phyloP scores from a whole-genome alignment of 2,888 invertebrate species.

The Zhuqinia jingwanae region DNA sequence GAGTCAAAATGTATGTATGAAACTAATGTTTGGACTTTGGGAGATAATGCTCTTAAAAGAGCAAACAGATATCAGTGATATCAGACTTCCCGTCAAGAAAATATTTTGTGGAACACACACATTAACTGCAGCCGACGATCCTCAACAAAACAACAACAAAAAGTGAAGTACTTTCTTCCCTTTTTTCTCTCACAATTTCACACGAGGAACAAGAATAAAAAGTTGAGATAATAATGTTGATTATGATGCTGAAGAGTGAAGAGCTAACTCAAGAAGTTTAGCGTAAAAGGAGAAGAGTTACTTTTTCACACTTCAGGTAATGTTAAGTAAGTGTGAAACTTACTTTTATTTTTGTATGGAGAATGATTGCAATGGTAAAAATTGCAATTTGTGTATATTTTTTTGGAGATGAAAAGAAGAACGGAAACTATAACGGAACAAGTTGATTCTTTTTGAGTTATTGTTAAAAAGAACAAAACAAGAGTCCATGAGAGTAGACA shows the following conservation, averaged over 20 bases:
- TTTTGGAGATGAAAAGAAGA: neutral
- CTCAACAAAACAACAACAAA: conserved; percentile 5
- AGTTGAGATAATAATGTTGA: neutral
- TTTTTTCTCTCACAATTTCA: neutral
- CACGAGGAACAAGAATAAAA: neutral
- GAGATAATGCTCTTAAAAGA: no score
- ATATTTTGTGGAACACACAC: conserved; percentile 14
- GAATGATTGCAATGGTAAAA: no score
- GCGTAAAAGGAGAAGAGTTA: neutral
- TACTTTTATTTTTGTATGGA: conserved; percentile 1
- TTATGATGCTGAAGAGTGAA: neutral
- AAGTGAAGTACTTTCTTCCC: neutral
- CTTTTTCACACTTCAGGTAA: conserved; percentile 6
- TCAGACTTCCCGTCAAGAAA: neutral
- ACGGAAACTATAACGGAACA: no score
- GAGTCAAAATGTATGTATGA: no score
- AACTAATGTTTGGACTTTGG: no score
- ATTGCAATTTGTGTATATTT: no score
- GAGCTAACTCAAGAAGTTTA: neutral
- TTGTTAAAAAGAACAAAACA: no score
- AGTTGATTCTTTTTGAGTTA: no score
- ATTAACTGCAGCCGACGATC: no score
- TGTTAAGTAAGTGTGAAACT: conserved; percentile 19
- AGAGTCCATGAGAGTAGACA: no score
- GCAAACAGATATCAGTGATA: no score